Evolutionary conservation across 2,888 invertebrate genomes (phyloP).

Genomic region (Dicycla oo): DNA sequence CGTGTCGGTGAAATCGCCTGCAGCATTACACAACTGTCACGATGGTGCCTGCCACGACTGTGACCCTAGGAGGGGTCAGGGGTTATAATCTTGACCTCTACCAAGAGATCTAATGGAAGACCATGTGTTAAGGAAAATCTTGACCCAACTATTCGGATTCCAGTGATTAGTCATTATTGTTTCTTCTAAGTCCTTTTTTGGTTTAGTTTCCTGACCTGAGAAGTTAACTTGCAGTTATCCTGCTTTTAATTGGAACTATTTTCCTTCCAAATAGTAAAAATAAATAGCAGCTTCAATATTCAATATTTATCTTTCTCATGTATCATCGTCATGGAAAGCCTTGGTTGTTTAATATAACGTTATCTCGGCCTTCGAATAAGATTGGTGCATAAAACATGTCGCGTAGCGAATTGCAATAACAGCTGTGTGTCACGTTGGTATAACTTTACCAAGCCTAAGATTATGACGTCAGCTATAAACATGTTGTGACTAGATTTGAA

Average conservation of each 20-base stretch:
- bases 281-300: constrained; percentile 2
- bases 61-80: constrained; percentile 9
- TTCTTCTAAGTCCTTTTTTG: background rate
- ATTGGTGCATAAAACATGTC: constrained; percentile 49
- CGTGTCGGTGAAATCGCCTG: constrained; percentile 52
- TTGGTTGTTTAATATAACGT: constrained; percentile 26
- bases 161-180: background rate
- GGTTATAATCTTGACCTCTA: constrained; percentile 26
- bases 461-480: constrained; percentile 44
- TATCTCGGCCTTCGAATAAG: constrained; percentile 39
- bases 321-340: constrained; percentile 9
- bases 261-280: background rate
- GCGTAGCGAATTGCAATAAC: constrained; percentile 47
- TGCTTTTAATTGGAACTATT: background rate
- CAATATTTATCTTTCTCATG: constrained; percentile 13
- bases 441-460: constrained; percentile 21
- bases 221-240: background rate
- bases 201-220: background rate
- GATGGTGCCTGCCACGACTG: constrained; percentile 24
- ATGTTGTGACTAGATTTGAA: constrained; percentile 38
- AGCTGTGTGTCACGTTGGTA: constrained; percentile 41
- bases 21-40: constrained; percentile 41
- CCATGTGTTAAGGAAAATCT: constrained; percentile 2
- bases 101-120: constrained; percentile 1
- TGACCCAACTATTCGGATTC: background rate